Conservation (phyloP, 2,113 vertebrate species). For the Erythrolamprus reginae region DNA sequence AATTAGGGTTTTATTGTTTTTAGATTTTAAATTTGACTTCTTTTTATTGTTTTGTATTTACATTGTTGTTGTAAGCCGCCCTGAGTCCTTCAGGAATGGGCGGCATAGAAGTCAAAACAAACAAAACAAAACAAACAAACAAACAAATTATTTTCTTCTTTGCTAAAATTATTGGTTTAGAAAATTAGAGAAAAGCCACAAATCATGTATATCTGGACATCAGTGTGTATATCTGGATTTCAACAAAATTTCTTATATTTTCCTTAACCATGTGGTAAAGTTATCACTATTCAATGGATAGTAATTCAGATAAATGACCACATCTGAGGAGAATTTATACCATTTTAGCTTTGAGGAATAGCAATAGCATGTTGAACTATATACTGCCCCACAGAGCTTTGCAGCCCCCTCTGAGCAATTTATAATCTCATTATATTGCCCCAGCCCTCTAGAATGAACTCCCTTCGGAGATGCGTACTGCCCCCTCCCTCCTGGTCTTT, state of each 20-base stretch:
- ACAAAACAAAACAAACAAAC: too few species aligned
- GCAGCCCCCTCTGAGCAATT: not conserved
- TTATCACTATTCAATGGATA: not conserved
- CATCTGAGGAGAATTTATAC: not conserved
- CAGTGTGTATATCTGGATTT: too few species aligned
- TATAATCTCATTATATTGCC: not conserved
- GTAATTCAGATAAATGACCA: not conserved
- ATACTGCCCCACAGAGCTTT: not conserved
- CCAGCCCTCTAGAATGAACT: too few species aligned
- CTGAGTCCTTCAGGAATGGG: too few species aligned
- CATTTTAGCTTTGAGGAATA: not conserved
- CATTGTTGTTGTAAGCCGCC: too few species aligned
- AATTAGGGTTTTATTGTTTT: too few species aligned
- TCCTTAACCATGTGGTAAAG: not conserved
- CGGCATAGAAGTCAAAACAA: too few species aligned
- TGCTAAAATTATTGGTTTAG: not conserved
- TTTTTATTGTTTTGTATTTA: too few species aligned
- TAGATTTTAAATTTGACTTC: too few species aligned
- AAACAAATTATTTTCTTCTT: not conserved
- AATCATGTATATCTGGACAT: not conserved
- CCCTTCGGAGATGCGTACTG: too few species aligned
- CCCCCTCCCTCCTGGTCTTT: too few species aligned
- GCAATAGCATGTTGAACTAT: not conserved
- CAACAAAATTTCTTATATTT: not conserved
- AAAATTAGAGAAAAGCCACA: not conserved